Evolutionary conservation across 1,140 invertebrate species (phyloP), one percentile per base, ranked within the genome.

Genomic region (Cyphomyrmex costatus): DNA sequence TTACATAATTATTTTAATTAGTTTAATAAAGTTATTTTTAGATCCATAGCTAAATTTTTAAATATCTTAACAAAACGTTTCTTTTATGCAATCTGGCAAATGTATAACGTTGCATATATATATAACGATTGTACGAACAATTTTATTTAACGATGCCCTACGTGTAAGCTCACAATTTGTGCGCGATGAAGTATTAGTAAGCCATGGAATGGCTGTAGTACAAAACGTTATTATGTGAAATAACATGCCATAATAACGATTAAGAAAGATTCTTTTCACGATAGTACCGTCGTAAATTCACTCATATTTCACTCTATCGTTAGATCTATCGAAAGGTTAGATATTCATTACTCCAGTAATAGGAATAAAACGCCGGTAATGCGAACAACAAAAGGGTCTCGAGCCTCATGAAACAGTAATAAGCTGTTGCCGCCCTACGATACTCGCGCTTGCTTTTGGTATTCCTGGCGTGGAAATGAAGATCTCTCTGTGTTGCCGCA

Each of bases 391-490:
- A 68, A 80, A 68, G 60, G n/a, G 8, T 19, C 33, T 21, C 16
- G 30, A 58, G 5, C 16, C 66, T 82, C 51, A 53, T 82, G 78
- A 82, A 82, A 82, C 33, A 71, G 33, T 82, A 89, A 89, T 86
- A 82, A 80, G 87, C 74, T 33, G 58, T 76, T 87, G 51, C 63
- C 70, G 36, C 36, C 21, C 63, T 46, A 49, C 49, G 66, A 85
- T 56, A 42, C 14, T 27, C 56, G 46, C 30, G 46, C 33, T 63
- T 7, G 77, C 60, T 80, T 83, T 60, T 74, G 68, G 68, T 49
- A 74, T 83, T 88, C 46, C 80, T 51, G 65, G 80, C 4, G 60
- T 63, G 87, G 46, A 80, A 86, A 79, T 74, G 74, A 88, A 89
- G 88, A 89, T 89, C 60, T 85, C 53, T 56, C 19, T 24, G 36